phyloP scores from a whole-genome alignment of 2,797 vertebrate species.

The Manis javanica region DNA sequence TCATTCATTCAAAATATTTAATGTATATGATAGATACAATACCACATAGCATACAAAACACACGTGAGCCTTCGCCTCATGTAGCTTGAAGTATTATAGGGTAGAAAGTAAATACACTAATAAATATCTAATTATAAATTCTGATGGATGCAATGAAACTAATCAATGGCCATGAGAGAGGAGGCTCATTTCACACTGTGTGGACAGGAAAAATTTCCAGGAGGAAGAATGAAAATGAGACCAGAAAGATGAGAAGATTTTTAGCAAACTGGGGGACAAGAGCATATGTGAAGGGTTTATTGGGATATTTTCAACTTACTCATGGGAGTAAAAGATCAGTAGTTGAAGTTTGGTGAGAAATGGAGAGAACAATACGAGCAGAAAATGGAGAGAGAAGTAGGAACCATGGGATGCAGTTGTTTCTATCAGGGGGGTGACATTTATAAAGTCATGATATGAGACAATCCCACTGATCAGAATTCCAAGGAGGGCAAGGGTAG shows the following conservation, averaged over 20 bases:
- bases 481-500: background rate
- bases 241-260: background rate
- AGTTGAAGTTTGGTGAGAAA: constrained; percentile 16
- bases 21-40: background rate
- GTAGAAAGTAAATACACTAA: background rate
- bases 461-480: background rate
- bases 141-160: background rate
- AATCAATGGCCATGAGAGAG: background rate
- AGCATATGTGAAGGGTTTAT: background rate
- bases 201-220: background rate
- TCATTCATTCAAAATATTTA: constrained; percentile 1
- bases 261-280: background rate
- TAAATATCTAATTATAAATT: constrained; percentile 18
- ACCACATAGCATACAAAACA: background rate
- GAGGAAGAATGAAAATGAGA: background rate
- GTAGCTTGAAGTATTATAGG: background rate
- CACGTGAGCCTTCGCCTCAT: background rate
- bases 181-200: background rate
- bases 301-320: background rate
- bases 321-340: background rate
- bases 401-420: background rate
- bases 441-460: constrained; percentile 1
- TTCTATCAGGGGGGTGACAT: background rate
- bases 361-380: background rate
- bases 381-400: background rate